These are phyloP conservation scores for Thrips palmi DNA, from an alignment of 1,140 invertebrate genomes.

Conservation along the genomic window DNA sequence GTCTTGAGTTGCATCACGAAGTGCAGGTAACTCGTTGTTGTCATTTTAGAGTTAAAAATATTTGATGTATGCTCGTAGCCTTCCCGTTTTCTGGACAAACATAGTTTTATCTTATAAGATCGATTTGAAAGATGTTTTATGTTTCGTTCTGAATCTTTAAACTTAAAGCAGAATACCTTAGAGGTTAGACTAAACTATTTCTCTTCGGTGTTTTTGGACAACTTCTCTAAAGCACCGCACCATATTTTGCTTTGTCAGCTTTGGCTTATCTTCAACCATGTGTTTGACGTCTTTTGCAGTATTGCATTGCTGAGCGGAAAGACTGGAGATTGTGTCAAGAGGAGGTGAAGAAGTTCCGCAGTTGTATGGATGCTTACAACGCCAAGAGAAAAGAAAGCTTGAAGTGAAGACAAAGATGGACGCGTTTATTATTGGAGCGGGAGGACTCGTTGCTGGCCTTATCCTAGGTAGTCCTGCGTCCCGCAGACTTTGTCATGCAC, in stretches of 20 bases:
- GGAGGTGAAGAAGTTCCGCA: constrained; percentile 56
- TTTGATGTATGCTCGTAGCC: neutral
- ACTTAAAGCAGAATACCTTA: no score
- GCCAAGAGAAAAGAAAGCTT: constrained; percentile 18
- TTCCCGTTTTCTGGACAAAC: neutral
- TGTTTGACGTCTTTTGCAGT: constrained; percentile 38
- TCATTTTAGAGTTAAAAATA: neutral
- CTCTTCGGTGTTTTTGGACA: neutral
- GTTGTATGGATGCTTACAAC: constrained; percentile 50
- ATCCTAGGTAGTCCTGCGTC: neutral
- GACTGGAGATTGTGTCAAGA: constrained; percentile 83
- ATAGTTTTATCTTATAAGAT: neutral
- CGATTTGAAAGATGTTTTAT: neutral
- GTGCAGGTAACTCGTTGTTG: constrained; percentile 39
- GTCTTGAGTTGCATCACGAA: constrained; percentile 68
- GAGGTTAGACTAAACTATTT: neutral
- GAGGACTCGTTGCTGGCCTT: constrained; percentile 9
- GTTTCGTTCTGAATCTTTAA: neutral
- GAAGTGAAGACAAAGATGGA: constrained; percentile 1
- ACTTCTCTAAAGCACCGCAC: neutral
- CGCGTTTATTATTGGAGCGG: constrained; percentile 4
- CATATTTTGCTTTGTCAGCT: neutral
- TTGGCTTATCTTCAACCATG: neutral
- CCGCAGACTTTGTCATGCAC: neutral
- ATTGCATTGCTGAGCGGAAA: constrained; percentile 69